phyloP scores from a whole-genome alignment of 2,888 invertebrate genomes.

The Ischnura elegans region DNA sequence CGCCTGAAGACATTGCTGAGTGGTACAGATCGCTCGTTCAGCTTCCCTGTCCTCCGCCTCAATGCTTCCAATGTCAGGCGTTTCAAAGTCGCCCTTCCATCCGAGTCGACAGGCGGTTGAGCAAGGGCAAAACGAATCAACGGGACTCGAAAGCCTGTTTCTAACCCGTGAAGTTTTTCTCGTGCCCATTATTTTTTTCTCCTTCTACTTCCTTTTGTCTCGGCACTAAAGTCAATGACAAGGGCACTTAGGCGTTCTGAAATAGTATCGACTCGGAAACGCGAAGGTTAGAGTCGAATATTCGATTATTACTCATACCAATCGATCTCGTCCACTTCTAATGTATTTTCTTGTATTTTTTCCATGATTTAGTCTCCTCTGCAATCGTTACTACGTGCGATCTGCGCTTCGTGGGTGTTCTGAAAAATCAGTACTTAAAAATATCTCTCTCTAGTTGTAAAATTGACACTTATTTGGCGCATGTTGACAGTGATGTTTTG shows the following conservation, averaged over 20 bases:
- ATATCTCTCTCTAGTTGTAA: too few relatives aligned
- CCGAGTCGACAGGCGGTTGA: background rate
- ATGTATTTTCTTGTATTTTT: background rate
- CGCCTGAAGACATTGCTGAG: background rate
- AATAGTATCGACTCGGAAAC: slow-evolving; percentile 1
- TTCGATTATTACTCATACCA: background rate
- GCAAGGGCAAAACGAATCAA: background rate
- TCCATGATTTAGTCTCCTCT: background rate
- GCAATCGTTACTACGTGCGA: background rate
- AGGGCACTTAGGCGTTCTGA: background rate
- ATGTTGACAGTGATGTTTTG: too few relatives aligned
- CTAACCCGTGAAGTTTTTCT: background rate
- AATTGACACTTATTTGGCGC: too few relatives aligned
- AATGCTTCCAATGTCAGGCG: background rate
- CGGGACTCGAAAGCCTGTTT: background rate
- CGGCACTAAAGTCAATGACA: background rate
- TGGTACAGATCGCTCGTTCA: background rate
- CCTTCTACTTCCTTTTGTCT: background rate
- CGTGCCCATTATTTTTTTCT: background rate
- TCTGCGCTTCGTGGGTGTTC: background rate
- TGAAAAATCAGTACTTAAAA: too few relatives aligned
- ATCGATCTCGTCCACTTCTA: background rate
- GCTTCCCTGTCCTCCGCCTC: background rate
- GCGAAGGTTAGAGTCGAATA: background rate
- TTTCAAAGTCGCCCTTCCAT: background rate